A percentile compares a stretch with the other conserved stretches of the same genome.
Conservation (phyloP, 2,113 vertebrate species). For the Burhinus oedicnemus region DNA sequence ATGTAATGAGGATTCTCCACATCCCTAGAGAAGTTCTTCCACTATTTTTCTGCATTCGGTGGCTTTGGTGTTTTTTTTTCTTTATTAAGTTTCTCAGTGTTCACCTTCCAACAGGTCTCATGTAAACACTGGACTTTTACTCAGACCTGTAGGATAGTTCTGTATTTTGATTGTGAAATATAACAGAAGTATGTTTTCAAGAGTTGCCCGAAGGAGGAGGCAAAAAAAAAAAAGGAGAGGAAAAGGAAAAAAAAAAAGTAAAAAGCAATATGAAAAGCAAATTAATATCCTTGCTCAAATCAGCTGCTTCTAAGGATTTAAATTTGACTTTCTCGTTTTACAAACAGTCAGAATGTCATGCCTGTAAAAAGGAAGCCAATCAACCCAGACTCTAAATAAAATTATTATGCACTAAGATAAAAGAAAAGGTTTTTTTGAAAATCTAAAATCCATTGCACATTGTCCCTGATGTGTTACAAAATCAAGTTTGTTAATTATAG, state of each 20-base stretch:
- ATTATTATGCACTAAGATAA: not conserved
- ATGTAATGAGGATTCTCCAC: accelerated
- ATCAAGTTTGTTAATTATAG: not conserved
- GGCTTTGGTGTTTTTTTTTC: not conserved
- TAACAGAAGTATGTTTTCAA: not conserved
- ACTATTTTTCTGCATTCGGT: not conserved
- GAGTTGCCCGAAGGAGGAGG: not conserved
- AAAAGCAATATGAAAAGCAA: not conserved
- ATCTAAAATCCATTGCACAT: not conserved
- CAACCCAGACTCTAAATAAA: not conserved
- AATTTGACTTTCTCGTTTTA: not conserved
- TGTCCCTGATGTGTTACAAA: not conserved
- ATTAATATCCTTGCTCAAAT: not conserved
- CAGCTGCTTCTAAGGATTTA: not conserved
- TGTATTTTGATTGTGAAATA: not conserved
- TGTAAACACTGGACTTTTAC: not conserved
- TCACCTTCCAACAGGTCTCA: not conserved
- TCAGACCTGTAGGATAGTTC: not conserved
- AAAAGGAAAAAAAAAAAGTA: no score
- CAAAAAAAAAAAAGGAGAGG: no score
- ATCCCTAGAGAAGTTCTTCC: not conserved
- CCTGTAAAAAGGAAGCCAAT: not conserved
- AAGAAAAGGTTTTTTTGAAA: not conserved
- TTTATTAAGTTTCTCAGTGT: not conserved
- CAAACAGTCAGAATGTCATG: not conserved